Conservation (phyloP, 2,797 vertebrate genomes). For the Brachymystax lenok region DNA sequence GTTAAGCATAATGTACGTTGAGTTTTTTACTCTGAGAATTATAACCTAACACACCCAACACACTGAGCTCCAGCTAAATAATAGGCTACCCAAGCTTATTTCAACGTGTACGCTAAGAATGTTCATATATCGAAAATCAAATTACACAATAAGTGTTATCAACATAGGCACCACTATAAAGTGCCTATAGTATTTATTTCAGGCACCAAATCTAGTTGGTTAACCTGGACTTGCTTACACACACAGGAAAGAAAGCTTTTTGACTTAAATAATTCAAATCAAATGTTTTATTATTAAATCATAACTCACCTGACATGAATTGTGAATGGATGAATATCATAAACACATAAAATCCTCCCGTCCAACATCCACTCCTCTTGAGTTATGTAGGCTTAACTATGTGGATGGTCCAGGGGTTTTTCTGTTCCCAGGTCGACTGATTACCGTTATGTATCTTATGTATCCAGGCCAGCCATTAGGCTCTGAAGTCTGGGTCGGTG, state of each 20-base stretch:
- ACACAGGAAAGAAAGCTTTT: too few species aligned
- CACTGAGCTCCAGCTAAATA: neutral
- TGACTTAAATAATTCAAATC: neutral
- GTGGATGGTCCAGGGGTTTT: neutral
- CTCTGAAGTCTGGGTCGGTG: neutral
- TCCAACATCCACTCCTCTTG: neutral
- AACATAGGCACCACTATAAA: neutral
- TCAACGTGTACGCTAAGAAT: neutral
- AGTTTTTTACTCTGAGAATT: too few species aligned
- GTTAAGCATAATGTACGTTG: too few species aligned
- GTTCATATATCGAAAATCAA: neutral
- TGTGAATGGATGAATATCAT: neutral
- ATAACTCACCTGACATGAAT: conserved; percentile 21
- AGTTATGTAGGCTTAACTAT: neutral
- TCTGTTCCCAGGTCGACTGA: neutral
- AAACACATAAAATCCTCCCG: neutral
- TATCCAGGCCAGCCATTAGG: neutral
- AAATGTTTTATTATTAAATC: neutral
- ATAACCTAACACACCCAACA: neutral
- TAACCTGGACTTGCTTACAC: too few species aligned
- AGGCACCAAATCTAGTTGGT: too few species aligned
- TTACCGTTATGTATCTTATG: neutral
- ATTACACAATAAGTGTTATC: neutral
- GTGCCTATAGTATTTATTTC: too few species aligned
- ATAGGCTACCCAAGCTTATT: neutral